phyloP scores from a whole-genome alignment of 2,113 vertebrate species.

The Numenius arquata region DNA sequence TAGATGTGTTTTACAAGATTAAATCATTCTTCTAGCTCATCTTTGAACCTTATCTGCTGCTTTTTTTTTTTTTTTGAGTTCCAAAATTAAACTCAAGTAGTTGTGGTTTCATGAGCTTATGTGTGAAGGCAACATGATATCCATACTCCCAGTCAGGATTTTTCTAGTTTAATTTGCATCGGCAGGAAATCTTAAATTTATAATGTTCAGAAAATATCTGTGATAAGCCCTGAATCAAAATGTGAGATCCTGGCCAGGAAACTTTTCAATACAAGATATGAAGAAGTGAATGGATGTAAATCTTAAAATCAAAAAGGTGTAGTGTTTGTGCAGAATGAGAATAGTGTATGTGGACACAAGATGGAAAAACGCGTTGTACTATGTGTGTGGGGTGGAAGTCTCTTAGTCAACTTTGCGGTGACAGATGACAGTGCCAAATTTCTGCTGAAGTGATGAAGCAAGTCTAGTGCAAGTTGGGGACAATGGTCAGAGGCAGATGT shows the following conservation, averaged over 20 bases:
- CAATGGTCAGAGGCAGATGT: not conserved
- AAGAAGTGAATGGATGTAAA: not conserved
- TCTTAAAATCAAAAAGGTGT: not conserved
- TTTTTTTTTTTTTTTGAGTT: not conserved
- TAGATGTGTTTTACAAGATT: not conserved
- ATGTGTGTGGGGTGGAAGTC: rapidly evolving
- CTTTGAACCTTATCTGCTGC: not conserved
- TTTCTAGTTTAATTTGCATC: not conserved
- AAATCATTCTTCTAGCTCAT: not conserved
- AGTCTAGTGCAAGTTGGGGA: not conserved
- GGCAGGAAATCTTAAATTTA: not conserved
- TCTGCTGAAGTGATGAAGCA: not conserved
- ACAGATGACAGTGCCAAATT: not conserved
- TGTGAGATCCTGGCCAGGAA: not conserved
- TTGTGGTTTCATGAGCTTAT: not conserved
- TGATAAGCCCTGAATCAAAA: not conserved
- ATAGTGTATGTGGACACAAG: not conserved
- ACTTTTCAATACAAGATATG: not conserved
- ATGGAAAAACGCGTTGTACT: not conserved
- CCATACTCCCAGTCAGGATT: not conserved
- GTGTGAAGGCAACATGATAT: not conserved
- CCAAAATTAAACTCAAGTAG: not conserved
- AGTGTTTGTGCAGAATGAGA: not conserved
- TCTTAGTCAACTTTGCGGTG: not conserved
- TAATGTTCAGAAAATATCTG: not conserved